Percentiles rank a stretch among this genome's conserved stretches.
Evolutionary conservation across 1,140 invertebrate genomes (phyloP).

Genomic region (Ylistrum balloti): DNA sequence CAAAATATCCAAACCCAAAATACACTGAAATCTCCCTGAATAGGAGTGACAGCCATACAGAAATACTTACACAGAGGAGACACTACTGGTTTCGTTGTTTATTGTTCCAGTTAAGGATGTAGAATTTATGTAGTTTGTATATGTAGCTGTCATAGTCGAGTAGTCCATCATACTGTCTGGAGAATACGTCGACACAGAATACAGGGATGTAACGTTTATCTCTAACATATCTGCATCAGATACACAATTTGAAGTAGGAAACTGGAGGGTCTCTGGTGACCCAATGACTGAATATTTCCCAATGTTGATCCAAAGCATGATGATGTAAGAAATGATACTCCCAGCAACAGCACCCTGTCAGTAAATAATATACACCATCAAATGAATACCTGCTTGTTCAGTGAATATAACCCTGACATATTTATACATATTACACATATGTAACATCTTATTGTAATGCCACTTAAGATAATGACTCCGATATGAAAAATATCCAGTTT

Average conservation of each 20-base stretch:
- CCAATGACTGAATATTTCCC: slow-evolving; percentile 55
- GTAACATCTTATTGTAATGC: neutral
- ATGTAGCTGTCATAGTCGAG: neutral
- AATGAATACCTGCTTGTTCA: too few relatives aligned
- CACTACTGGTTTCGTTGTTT: neutral
- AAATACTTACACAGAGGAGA: neutral
- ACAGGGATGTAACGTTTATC: neutral
- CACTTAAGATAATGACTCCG: neutral
- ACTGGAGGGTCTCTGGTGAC: slow-evolving; percentile 36
- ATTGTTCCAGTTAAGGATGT: neutral
- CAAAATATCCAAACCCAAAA: too few relatives aligned
- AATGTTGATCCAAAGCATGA: slow-evolving; percentile 58
- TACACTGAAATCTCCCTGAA: too few relatives aligned
- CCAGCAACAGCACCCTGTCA: slow-evolving; percentile 56
- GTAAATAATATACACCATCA: too few relatives aligned
- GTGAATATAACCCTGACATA: too few relatives aligned
- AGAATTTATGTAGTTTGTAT: neutral
- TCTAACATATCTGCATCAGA: neutral
- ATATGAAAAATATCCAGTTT: too few relatives aligned
- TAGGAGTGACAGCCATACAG: too few relatives aligned
- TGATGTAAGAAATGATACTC: slow-evolving; percentile 44
- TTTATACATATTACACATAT: neutral
- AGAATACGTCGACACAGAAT: neutral
- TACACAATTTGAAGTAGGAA: slow-evolving; percentile 42
- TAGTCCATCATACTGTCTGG: neutral